Evolutionary conservation across 2,113 vertebrate species (phyloP), one percentile per base, ranked within the genome.

Genomic region (Colius striatus): DNA sequence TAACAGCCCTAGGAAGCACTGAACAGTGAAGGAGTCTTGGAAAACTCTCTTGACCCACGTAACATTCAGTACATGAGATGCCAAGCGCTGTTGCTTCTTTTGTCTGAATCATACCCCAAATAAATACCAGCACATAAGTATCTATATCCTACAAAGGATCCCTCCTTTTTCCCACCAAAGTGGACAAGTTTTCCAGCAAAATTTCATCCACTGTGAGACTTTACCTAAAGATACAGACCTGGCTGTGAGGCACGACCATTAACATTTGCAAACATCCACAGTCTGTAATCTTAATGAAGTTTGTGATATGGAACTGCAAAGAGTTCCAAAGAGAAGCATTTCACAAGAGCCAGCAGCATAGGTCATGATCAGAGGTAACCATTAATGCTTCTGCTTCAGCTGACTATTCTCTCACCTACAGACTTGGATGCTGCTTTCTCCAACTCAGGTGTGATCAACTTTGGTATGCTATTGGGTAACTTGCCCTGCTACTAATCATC

Each of bases 211-310:
- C 19, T 71, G 15, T 65, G 48, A 66, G 73, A 68, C 34, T 36
- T 23, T 25, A 45, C 5, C 10, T 0, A 0, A 10, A 53, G 4
- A 60, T 15, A 61, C 0, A 0, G 15, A 50, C 15, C 54, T 63
- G 61, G 73, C 16, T 57, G 10, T 29, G 26, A 79, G 32, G 50
- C 2, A 16, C 47, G 4, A 66, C 8, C 2, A 0, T 47, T 47
- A 85, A 71, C 12, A 50, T 41, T 75, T 68, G 23, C 36, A 85
- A 85, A 11, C 9, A 78, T 13, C 21, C 27, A 71, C 27, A 67
- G 53, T 16, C 30, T 30, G n/a, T 23, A 84, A 3, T 13, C 22
- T 72, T 21, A 66, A 36, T 7, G 6, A 86, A 83, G 29, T 48
- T 61, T 61, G 34, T 27, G 36, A 30, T 0, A 0, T 2, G 2